phyloP scores from a whole-genome alignment of 2,888 invertebrate genomes.

The Ptilodon capucinus region DNA sequence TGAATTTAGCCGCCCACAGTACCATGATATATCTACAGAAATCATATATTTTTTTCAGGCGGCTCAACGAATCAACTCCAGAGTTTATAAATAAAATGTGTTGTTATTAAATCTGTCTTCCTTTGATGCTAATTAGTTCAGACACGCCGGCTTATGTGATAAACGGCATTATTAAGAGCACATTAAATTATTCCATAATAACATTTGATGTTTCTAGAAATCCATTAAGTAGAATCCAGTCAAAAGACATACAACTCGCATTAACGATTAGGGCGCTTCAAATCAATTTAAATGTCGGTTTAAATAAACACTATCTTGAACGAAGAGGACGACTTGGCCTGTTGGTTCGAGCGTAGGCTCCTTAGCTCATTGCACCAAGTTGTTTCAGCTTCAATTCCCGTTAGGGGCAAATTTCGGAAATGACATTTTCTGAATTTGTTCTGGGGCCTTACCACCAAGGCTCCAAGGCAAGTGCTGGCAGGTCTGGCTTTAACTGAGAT shows the following conservation, averaged over 20 bases:
- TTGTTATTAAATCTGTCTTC: constrained; percentile 8
- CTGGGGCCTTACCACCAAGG: no score
- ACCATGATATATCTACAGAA: constrained; percentile 34
- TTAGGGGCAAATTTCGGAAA: no score
- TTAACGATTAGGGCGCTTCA: background rate
- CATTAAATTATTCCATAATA: constrained; percentile 2
- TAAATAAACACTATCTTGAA: background rate
- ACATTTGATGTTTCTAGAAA: background rate
- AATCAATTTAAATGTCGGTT: background rate
- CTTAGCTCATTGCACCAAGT: no score
- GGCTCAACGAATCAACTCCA: background rate
- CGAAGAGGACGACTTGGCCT: no score
- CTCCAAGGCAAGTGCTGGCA: no score
- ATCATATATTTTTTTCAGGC: constrained; percentile 20
- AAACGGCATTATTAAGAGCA: constrained; percentile 1
- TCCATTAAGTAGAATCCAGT: no score
- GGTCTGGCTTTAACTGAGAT: no score
- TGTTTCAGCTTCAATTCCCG: no score
- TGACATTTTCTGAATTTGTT: no score
- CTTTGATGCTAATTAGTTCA: constrained; percentile 6
- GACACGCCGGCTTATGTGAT: constrained; percentile 6
- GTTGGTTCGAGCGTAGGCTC: no score
- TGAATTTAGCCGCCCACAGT: constrained; percentile 6
- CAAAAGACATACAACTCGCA: constrained; percentile 6
- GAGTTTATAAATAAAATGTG: constrained; percentile 17